Conservation (phyloP, 1,140 invertebrate species). For the Macrocentrus cingulum region DNA sequence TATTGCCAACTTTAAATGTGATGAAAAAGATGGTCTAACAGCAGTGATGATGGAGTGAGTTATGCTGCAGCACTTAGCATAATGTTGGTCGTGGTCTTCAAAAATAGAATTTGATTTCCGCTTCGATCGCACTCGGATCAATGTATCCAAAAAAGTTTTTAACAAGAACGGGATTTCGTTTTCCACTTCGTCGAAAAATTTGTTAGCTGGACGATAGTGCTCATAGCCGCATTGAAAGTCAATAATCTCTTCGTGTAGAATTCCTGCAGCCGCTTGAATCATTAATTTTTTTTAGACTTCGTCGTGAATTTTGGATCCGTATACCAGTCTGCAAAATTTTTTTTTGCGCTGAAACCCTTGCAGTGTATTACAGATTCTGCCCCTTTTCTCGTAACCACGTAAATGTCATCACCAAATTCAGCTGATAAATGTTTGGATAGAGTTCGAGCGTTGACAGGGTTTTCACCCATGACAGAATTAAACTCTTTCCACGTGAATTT, state of each 20-base stretch:
- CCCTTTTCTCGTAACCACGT: too few species aligned
- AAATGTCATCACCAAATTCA: not conserved
- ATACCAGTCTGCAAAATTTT: too few species aligned
- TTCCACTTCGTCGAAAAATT: not conserved
- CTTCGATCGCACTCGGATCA: not conserved
- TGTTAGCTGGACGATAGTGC: not conserved
- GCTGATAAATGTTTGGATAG: not conserved
- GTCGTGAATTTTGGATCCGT: too few species aligned
- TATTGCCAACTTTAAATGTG: not conserved
- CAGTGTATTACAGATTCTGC: too few species aligned
- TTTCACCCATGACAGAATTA: not conserved
- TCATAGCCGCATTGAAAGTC: not conserved
- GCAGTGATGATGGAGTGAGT: not conserved
- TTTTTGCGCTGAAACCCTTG: too few species aligned
- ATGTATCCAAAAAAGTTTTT: not conserved
- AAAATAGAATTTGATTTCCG: too few species aligned
- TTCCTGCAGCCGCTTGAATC: not conserved
- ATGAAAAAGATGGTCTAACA: not conserved
- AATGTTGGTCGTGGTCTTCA: not conserved
- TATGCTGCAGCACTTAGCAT: not conserved
- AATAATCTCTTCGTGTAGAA: not conserved
- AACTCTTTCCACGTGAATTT: not conserved
- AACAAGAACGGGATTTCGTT: not conserved
- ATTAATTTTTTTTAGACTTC: too few species aligned
- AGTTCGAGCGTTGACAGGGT: too few species aligned